Conservation (phyloP, 1,140 invertebrate genomes). For the Nasonia giraulti region DNA sequence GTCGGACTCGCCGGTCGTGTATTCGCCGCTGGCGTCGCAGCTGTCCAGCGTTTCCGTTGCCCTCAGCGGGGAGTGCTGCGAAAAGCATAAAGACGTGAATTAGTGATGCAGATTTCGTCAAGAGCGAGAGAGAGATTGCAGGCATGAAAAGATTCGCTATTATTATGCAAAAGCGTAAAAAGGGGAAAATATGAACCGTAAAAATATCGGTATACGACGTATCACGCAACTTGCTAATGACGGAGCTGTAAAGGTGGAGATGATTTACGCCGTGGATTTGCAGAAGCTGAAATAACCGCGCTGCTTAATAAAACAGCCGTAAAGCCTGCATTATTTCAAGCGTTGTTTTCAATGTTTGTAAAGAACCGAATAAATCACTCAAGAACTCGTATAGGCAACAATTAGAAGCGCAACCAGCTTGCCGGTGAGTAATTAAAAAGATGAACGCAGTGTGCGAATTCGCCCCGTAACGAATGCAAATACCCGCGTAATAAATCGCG, state of each 20-base stretch:
- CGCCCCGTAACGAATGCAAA: slow-evolving; percentile 16
- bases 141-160: not conserved
- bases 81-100: slow-evolving; percentile 28
- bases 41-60: slow-evolving; percentile 73
- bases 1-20: slow-evolving; percentile 86
- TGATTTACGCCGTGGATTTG: not conserved
- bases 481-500: slow-evolving; percentile 26
- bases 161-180: slow-evolving; percentile 1
- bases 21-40: slow-evolving; percentile 93
- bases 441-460: not conserved
- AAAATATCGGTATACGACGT: not conserved
- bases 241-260: not conserved
- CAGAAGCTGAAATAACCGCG: not conserved
- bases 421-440: not conserved
- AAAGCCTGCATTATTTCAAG: not conserved
- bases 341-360: not conserved
- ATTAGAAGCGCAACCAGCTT: not conserved
- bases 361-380: not conserved
- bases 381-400: not conserved
- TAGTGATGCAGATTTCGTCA: not conserved
- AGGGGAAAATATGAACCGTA: not conserved
- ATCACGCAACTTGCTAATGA: slow-evolving; percentile 27
- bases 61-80: slow-evolving; percentile 41
- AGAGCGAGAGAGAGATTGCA: not conserved
- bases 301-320: not conserved